Percentiles rank a stretch among this genome's conserved stretches.
Conservation (phyloP, 2,113 vertebrate species). For the Glaucomys volans region DNA sequence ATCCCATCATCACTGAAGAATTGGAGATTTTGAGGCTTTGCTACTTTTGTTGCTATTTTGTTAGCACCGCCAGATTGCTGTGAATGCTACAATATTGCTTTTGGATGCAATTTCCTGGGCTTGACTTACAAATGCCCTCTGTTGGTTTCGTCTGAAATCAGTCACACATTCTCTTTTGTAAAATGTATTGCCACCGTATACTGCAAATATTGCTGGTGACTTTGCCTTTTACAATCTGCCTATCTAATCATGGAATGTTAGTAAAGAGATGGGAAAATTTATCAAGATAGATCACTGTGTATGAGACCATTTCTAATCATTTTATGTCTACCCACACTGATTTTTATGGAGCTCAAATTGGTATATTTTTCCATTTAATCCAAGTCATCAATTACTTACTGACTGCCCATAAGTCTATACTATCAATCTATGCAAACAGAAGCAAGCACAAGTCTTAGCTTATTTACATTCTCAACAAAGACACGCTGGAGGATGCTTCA, state of each 20-base stretch:
- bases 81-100: slow-evolving; percentile 15
- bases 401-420: not conserved
- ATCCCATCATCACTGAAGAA: not conserved
- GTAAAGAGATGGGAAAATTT: not conserved
- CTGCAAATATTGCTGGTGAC: not conserved
- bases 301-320: not conserved
- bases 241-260: not conserved
- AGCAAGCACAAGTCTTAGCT: not conserved
- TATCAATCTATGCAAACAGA: not conserved
- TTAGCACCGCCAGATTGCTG: not conserved
- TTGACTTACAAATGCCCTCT: slow-evolving; percentile 13
- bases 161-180: not conserved
- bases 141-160: not conserved
- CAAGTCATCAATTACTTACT: slow-evolving; percentile 1
- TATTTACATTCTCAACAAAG: not conserved
- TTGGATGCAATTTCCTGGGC: not conserved
- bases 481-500: not conserved
- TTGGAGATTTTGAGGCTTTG: not conserved
- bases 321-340: not conserved
- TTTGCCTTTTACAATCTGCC: not conserved
- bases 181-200: not conserved
- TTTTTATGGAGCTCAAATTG: not conserved
- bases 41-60: not conserved
- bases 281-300: not conserved
- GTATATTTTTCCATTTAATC: not conserved